Evolutionary conservation across 2,888 invertebrate species (phyloP), one percentile per base, ranked within the genome.

Genomic region (Aleiodes testaceus): DNA sequence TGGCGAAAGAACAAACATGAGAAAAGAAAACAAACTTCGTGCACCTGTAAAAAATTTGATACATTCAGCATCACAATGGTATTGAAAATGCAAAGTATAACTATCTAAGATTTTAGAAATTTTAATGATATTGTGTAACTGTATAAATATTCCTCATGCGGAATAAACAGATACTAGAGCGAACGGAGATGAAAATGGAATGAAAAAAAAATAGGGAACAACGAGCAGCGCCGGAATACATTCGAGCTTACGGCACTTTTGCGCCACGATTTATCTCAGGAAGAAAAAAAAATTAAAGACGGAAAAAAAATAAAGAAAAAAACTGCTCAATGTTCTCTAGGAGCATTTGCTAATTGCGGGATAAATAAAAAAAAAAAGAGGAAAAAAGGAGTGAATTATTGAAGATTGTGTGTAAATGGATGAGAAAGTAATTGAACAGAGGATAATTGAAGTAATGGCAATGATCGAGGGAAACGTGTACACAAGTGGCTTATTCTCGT

Each of bases 171-270:
- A 50, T 44, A 26, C 9, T 42, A 22, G 20, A 42, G 12, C 36
- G 26, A 36, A 14, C 5, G 44, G 22, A 63, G 50, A 42, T 18
- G n/a, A 67, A 6, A 47, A 68, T 22, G 36, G 45, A 44, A 22
- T 36, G 26, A 18, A 49, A 47, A 11, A 5, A 55, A 36, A 42
- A 11, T 42, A 55, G 45, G 22, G 18, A 6, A 44, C 12, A 63
- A 42, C 16, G 44, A 63, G 61, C 4, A 63, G 2, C 7, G 14
- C 55, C 20, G 20, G 18, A 63, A 63, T 44, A 70, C 30, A 20
- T 12, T 66, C 65, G 70, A 70, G 66, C 70, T 70, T 70, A 45
- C 45, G 53, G 42, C 36, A 47, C 26, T 66, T 52, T n/a, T 44
- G 53, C 16, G 36, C 53, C 47, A 16, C 30, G 47, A 66, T 63